Percentiles rank a stretch among this genome's conserved stretches.
Evolutionary conservation across 2,797 vertebrate genomes (phyloP).

Genomic region (Austrolebias charrua): DNA sequence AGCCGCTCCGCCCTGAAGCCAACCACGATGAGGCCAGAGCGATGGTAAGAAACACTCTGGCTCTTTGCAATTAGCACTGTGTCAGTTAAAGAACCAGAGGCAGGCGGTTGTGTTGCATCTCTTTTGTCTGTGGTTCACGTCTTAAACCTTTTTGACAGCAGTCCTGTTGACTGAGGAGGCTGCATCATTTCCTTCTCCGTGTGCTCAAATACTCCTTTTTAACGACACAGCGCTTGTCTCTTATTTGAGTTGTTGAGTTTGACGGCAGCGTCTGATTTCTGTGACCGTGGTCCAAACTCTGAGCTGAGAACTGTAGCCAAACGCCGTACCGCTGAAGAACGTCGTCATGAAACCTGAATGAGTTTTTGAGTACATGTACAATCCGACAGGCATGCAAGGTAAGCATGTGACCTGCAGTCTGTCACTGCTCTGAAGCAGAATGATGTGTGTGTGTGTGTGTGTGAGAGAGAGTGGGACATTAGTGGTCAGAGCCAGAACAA

Average conservation of each 20-base stretch:
- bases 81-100: slow-evolving; percentile 13
- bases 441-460: no score
- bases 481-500: no score
- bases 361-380: slow-evolving; percentile 54
- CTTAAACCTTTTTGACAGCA: no score
- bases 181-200: not conserved
- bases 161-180: no score
- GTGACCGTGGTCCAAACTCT: slow-evolving; percentile 4
- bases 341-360: slow-evolving; percentile 43
- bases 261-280: slow-evolving; percentile 19
- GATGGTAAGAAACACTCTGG: slow-evolving; percentile 21
- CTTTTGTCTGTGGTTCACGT: slow-evolving; percentile 27
- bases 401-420: no score
- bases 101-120: slow-evolving; percentile 4
- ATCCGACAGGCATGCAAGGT: not conserved
- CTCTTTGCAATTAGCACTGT: slow-evolving; percentile 55
- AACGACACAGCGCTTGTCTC: slow-evolving; percentile 39
- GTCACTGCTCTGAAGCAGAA: no score
- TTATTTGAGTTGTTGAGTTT: slow-evolving; percentile 32
- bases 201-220: slow-evolving; percentile 26
- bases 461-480: no score
- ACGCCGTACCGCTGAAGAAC: slow-evolving; percentile 34
- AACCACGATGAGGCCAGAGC: slow-evolving; percentile 19
- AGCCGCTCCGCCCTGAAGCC: slow-evolving; percentile 30
- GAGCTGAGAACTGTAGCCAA: slow-evolving; percentile 2